phyloP scores from a whole-genome alignment of 2,888 invertebrate species.

The Spodoptera littoralis region DNA sequence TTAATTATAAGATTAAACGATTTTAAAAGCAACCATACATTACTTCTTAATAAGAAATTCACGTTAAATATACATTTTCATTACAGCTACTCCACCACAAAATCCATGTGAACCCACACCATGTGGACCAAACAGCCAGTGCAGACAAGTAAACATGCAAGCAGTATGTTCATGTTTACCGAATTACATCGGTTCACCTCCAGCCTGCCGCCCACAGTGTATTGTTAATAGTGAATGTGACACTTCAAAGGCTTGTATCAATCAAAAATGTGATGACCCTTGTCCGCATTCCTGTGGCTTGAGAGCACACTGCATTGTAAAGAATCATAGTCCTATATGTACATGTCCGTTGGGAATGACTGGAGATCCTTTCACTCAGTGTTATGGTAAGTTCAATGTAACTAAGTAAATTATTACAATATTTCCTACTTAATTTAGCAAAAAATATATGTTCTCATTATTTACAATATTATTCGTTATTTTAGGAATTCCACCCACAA shows the following conservation, averaged over 20 bases:
- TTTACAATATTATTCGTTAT: constrained; percentile 14
- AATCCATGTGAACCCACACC: constrained; percentile 95
- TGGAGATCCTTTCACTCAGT: constrained; percentile 95
- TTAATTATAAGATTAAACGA: neutral
- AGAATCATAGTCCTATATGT: constrained; percentile 96
- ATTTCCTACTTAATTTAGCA: too few species aligned
- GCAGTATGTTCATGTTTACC: constrained; percentile 95
- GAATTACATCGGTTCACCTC: constrained; percentile 93
- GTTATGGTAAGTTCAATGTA: constrained; percentile 90
- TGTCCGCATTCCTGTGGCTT: constrained; percentile 96
- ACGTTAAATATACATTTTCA: constrained; percentile 32
- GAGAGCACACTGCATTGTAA: constrained; percentile 94
- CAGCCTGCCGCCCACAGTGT: constrained; percentile 95
- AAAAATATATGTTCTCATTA: too few species aligned
- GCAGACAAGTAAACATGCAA: constrained; percentile 93
- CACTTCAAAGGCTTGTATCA: constrained; percentile 94
- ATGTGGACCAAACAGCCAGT: constrained; percentile 96
- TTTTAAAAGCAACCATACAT: too few species aligned
- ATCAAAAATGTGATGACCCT: constrained; percentile 95
- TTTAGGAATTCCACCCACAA: constrained; percentile 79
- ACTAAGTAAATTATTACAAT: neutral
- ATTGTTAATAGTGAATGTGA: constrained; percentile 96
- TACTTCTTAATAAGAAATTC: constrained; percentile 4
- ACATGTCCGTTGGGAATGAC: constrained; percentile 95
- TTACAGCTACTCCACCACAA: constrained; percentile 79